Evolutionary conservation across 2,797 vertebrate species (phyloP), one percentile per base, ranked within the genome.

Genomic region (Enteromius trimaculatus): DNA sequence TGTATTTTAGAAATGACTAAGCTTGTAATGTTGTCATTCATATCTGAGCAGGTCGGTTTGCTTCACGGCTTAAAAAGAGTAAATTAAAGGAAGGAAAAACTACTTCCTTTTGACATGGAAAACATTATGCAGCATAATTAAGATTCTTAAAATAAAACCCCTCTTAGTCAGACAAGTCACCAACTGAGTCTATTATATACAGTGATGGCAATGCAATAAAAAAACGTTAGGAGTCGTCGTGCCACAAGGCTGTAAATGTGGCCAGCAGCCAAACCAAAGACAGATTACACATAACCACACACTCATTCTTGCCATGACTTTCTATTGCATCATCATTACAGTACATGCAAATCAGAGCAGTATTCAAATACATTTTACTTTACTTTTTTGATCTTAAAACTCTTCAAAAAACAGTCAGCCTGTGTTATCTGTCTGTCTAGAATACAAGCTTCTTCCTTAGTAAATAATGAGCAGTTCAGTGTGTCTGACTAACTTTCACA

Each of bases 241-340:
- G 19, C 80, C 84, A 86, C 55, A 69, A 21, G 65, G 49, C 44
- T 82, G 64, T 65, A 88, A 88, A 47, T 86, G 87, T 84, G 88
- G 85, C 68, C 29, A 82, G 77, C 58, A 82, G 71, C 79, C 84
- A 88, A 82, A 86, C 84, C 85, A 84, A 39, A 72, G 9, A 71
- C 34, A 76, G 69, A 53, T 71, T 58, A 79, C 66, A 37, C 34
- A 37, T 37, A 82, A 87, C 78, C 34, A 82, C 47, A 58, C 76
- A 77, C 53, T 55, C 64, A 75, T 44, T 84, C 49, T 42, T 79
- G 58, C 34, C 19, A 21, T 65, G 70, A 72, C 39, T 78, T 26
- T 51, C 66, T 81, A 51, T 74, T 85, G 69, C 81, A 53, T 84
- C 79, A 88, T 75, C 11, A 55, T 9, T 16, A 39, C 21, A 53